Evolutionary conservation across 2,888 invertebrate species (phyloP), one percentile per base, ranked within the genome.

Genomic region (Stomorhina lunata): DNA sequence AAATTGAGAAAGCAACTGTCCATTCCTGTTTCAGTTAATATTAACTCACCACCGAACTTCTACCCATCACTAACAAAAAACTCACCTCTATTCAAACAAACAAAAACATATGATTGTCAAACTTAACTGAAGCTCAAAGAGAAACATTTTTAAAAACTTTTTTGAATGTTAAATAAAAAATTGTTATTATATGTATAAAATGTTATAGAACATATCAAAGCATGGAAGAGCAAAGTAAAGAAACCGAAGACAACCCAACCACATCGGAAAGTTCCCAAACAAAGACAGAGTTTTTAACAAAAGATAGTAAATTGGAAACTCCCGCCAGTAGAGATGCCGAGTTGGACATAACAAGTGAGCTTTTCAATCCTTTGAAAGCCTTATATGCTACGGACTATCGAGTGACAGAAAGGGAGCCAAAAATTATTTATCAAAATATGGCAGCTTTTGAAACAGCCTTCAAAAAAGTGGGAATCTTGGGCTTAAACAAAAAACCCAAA

Each of bases 321-420:
- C 5, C n/a, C 7, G 0, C 55, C 4, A 45, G 9, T 15, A 43
- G n/a, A 2, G 48, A 68, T 15, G 37, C 15, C 0, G 87, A 89
- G 55, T 61, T 94, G 75, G 93, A 95, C 86, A 90, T 92, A 63
- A 90, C 87, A 43, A 94, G 93, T 88, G 92, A 92, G 6, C 88
- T 91, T 61, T 96, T 95, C 86, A 93, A 96, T 91, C 94, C 96
- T 0, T 43, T 95, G 2, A 94, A 94, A 88, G 95, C 94, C 0
- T 90, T 96, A 12, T 94, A 94, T 85, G 93, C 94, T 0, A 84
- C 92, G 0, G 93, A 93, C 2, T 86, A 86, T 15, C 85, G 85
- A 85, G 86, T 93, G 0, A 91, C 91, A 73, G 86, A 94, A 15
- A 94, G 94, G 0, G 91, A 92, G 3, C 88, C 92, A 17, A 91